phyloP scores from a whole-genome alignment of 2,888 invertebrate species.

The Sialis fuliginosa region DNA sequence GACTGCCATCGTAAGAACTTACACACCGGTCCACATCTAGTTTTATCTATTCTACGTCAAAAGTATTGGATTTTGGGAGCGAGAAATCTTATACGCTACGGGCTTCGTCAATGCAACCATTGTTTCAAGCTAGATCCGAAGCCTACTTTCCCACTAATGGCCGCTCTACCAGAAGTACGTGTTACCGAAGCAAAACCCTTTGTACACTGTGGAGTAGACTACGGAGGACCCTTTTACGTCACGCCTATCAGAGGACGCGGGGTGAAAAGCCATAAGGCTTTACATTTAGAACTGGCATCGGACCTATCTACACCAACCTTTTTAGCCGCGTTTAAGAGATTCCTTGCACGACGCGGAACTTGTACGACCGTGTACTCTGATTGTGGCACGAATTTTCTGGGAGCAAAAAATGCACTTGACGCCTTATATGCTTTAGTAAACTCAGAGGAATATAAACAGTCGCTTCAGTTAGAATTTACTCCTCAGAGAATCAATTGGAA shows the following conservation, averaged over 20 bases:
- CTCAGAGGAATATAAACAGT: no score
- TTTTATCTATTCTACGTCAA: not conserved
- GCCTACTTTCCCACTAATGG: constrained; percentile 7
- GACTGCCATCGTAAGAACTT: not conserved
- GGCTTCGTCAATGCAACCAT: constrained; percentile 6
- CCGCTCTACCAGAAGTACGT: constrained; percentile 7
- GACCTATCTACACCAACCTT: constrained; percentile 13
- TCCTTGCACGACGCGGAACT: constrained; percentile 9
- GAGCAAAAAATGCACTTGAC: no score
- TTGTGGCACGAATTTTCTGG: constrained; percentile 3
- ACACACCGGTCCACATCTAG: not conserved
- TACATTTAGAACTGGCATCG: constrained; percentile 14
- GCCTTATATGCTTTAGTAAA: no score
- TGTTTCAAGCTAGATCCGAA: constrained; percentile 5
- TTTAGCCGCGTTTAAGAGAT: constrained; percentile 12
- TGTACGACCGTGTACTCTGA: no score
- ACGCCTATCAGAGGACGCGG: constrained; percentile 7
- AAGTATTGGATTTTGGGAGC: no score
- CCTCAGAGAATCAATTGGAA: no score
- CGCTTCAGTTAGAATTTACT: no score
- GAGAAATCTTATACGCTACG: constrained; percentile 6
- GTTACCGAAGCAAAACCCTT: constrained; percentile 9
- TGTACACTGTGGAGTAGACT: constrained; percentile 9
- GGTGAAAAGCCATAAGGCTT: constrained; percentile 6
- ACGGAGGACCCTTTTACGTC: constrained; percentile 8